phyloP scores from a whole-genome alignment of 1,140 invertebrate species.

The Drosophila subobscura region DNA sequence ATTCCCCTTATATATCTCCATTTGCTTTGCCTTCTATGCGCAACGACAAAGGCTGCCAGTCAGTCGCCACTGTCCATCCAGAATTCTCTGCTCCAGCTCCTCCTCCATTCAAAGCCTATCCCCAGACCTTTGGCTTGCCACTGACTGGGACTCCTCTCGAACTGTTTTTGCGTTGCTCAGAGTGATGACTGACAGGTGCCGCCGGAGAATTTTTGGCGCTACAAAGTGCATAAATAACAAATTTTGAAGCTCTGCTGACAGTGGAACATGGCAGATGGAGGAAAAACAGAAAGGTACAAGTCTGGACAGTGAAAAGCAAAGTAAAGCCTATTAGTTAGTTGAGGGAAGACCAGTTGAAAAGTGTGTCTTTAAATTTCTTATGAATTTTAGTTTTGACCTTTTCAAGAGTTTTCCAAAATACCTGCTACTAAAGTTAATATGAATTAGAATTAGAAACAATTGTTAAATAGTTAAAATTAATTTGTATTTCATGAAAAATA shows the following conservation, averaged over 20 bases:
- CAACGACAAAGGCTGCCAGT: slow-evolving; percentile 44
- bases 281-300: slow-evolving; percentile 25
- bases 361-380: slow-evolving; percentile 5
- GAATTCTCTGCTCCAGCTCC: slow-evolving; percentile 25
- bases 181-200: slow-evolving; percentile 77
- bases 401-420: too few species aligned
- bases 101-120: slow-evolving; percentile 30
- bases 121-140: slow-evolving; percentile 1
- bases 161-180: slow-evolving; percentile 37
- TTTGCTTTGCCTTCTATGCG: slow-evolving; percentile 40
- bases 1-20: slow-evolving; percentile 18
- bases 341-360: slow-evolving; percentile 19
- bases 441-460: too few species aligned
- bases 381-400: too few species aligned
- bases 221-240: slow-evolving; percentile 77
- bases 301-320: neutral
- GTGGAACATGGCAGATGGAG: slow-evolving; percentile 41
- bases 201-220: slow-evolving; percentile 76
- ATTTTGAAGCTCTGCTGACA: slow-evolving; percentile 59
- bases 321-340: slow-evolving; percentile 40
- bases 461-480: too few species aligned
- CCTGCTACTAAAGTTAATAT: too few species aligned
- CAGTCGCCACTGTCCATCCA: slow-evolving; percentile 43
- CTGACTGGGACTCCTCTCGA: slow-evolving; percentile 4
- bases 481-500: too few species aligned